A percentile compares a stretch with the other conserved stretches of the same genome.
Conservation (phyloP, 2,113 vertebrate species). For the Trogon surrucura region DNA sequence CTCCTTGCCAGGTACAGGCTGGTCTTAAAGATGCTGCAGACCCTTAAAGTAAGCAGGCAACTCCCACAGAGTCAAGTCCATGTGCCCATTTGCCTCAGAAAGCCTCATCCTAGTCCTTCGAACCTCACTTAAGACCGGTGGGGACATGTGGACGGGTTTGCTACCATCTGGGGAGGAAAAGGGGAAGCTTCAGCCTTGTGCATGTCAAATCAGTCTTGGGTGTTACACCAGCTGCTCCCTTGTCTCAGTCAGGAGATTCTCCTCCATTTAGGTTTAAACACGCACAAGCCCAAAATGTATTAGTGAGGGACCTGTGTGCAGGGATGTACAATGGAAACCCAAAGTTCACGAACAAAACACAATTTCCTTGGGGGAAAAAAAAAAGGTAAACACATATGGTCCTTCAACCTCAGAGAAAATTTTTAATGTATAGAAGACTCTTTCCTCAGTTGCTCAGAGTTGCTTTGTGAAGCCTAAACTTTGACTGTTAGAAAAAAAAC, state of each 20-base stretch:
- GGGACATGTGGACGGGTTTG: neutral
- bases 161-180: neutral
- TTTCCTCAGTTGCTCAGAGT: neutral
- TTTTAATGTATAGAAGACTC: neutral
- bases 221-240: neutral
- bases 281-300: neutral
- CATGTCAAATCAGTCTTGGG: neutral
- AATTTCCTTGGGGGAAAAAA: neutral
- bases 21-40: neutral
- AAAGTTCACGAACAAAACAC: neutral
- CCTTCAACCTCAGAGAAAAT: neutral
- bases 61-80: neutral
- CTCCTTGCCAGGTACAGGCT: neutral
- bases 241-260: neutral
- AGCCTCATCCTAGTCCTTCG: neutral
- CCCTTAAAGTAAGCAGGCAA: neutral
- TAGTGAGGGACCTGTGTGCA: neutral
- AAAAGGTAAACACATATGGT: neutral
- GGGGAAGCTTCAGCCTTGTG: neutral
- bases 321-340: neutral
- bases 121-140: neutral
- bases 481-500: neutral
- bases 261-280: neutral
- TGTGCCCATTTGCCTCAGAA: neutral
- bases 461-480: neutral